A percentile compares a stretch with the other conserved stretches of the same genome.
These are phyloP conservation scores for Ceyx cyanopectus DNA, from an alignment of 2,113 vertebrate genomes.

Conservation along the genomic window DNA sequence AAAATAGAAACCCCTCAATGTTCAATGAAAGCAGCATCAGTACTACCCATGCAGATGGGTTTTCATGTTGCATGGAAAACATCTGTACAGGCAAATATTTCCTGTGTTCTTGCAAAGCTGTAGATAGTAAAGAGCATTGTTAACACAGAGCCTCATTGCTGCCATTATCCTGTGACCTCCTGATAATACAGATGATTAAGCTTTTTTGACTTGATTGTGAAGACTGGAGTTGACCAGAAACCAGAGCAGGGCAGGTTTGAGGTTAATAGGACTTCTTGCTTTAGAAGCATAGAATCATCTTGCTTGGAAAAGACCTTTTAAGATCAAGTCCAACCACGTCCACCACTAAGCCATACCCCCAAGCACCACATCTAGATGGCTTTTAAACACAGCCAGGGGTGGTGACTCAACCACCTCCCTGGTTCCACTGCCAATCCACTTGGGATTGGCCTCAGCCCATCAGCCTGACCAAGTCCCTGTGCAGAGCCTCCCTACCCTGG, in stretches of 20 bases:
- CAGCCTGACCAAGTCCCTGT: too few species aligned
- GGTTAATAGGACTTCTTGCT: not conserved
- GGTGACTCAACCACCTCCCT: too few species aligned
- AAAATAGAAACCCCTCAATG: not conserved
- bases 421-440: too few species aligned
- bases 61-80: not conserved
- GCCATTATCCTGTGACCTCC: not conserved
- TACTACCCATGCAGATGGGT: not conserved
- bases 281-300: too few species aligned
- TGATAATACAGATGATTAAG: not conserved
- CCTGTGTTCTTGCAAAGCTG: not conserved
- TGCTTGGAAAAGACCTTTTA: too few species aligned
- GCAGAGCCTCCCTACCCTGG: too few species aligned
- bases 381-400: too few species aligned
- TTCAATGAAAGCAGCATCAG: not conserved
- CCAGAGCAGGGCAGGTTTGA: not conserved
- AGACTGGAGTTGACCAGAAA: not conserved
- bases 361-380: too few species aligned
- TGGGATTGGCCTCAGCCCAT: too few species aligned
- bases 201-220: not conserved
- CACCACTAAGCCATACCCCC: too few species aligned
- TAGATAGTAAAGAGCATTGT: not conserved
- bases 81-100: not conserved
- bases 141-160: not conserved
- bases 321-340: too few species aligned